Evolutionary conservation across 2,113 vertebrate species (phyloP), one percentile per base, ranked within the genome.

Genomic region (Plectropomus leopardus): DNA sequence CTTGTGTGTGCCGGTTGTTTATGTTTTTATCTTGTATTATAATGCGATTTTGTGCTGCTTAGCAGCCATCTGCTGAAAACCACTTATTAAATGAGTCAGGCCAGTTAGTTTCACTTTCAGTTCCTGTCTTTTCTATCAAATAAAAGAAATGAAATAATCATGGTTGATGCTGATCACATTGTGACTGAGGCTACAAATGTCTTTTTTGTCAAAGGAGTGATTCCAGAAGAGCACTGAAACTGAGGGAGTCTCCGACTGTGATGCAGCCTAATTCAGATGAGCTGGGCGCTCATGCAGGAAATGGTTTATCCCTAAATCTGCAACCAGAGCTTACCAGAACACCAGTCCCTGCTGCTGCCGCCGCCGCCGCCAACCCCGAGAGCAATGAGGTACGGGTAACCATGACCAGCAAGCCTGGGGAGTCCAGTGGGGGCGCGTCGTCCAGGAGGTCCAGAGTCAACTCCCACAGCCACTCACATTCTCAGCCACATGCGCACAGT

Each of bases 221-320:
- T 86, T 82, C 87, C 88, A 95, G 94, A 87, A 91, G 87, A 92
- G 83, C 78, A 87, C 80, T 90, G 71, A 94, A 92, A 84, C 79
- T 77, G 83, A 91, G 82, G 84, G 87, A 77, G 87, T 84, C 91
- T 80, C 80, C 93, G 57, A 80, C 91, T 92, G 92, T 89, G 14
- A 98, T 99, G 97, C 98, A 97, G 91, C 80, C 96, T 59, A 91
- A 72, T 11, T 92, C 90, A 64, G 84, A 79, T 73, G 95, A 96
- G n/a, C 84, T 82, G 14, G 94, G 89, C 59, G 70, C 80, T 58
- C 81, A 85, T 69, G 81, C 93, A 84, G 95, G 90, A 51, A 93
- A 88, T 34, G 79, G 88, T 89, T 68, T 92, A 73, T 94, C 78
- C 69, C 91, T 93, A 15, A 83, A 87, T 73, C 87, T 95, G 70